phyloP scores from a whole-genome alignment of 2,113 vertebrate species.

The Oceanites oceanicus region DNA sequence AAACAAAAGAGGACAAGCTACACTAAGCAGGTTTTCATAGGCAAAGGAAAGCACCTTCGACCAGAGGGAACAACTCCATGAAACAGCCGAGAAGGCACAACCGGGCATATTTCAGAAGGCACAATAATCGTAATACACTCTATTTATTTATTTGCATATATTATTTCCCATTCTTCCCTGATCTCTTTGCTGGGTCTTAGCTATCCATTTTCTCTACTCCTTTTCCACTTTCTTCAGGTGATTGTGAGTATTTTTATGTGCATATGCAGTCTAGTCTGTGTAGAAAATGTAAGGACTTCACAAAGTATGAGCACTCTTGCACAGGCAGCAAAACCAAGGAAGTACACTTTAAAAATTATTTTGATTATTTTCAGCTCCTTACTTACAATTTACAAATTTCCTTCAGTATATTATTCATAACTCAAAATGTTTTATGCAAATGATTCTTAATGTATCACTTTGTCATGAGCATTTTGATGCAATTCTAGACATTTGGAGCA shows the following conservation, averaged over 20 bases:
- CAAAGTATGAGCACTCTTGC: neutral
- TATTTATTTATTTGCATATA: neutral
- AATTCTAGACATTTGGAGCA: neutral
- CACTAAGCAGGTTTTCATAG: neutral
- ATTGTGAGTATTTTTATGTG: neutral
- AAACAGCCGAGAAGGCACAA: neutral
- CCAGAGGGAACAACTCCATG: neutral
- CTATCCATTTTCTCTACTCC: neutral
- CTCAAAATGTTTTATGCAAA: neutral
- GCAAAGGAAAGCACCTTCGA: neutral
- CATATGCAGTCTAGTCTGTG: neutral
- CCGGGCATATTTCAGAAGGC: neutral
- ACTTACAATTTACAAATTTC: neutral
- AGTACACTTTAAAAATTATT: neutral
- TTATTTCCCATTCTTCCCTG: neutral
- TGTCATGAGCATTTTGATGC: neutral
- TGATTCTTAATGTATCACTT: neutral
- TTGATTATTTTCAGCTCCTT: neutral
- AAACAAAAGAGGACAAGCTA: slow-evolving; percentile 16
- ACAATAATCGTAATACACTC: neutral
- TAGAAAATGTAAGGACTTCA: neutral
- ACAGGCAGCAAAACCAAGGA: neutral
- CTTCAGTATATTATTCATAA: neutral
- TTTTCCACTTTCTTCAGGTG: neutral
- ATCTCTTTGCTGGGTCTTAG: neutral